These are phyloP conservation scores for Cladorhizidae sp. DNA, from an alignment of 37 sponge, comb jelly and placozoan genomes.

Conservation along the genomic window DNA sequence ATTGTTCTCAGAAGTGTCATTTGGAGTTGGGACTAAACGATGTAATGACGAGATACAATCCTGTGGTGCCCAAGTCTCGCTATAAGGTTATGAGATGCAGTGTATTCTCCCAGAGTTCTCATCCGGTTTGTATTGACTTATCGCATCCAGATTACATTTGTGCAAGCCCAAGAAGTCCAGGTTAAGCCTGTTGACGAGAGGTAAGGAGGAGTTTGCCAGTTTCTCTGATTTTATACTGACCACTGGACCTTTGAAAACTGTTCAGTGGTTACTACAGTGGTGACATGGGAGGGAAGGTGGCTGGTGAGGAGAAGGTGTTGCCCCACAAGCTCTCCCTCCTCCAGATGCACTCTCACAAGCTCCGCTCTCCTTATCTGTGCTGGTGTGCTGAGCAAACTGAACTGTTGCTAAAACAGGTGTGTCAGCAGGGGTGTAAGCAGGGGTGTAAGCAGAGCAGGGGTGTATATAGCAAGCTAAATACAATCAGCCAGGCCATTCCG, in stretches of 20 bases:
- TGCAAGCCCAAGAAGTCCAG: neutral
- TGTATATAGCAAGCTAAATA: no score
- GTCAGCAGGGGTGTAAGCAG: no score
- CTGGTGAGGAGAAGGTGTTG: neutral
- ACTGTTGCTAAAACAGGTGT: no score
- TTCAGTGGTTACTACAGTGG: neutral
- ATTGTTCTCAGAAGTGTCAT: constrained; percentile 45
- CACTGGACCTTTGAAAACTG: no score
- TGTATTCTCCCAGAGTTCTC: no score
- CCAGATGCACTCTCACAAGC: constrained; percentile 9
- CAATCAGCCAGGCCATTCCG: no score
- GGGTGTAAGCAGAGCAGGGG: no score
- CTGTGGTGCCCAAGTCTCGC: constrained; percentile 42
- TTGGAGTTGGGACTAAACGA: constrained; percentile 31
- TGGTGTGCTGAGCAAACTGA: constrained; percentile 63
- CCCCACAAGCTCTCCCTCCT: neutral
- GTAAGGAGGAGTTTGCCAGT: no score
- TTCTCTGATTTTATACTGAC: neutral
- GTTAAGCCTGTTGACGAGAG: neutral
- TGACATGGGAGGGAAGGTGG: neutral
- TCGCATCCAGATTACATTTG: neutral
- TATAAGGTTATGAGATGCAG: constrained; percentile 23
- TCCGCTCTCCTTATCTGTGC: constrained; percentile 34
- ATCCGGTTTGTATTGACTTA: neutral
- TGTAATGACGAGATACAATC: constrained; percentile 50